These are phyloP conservation scores for Zelleria hepariella DNA, from an alignment of 2,888 invertebrate species.

Conservation along the genomic window DNA sequence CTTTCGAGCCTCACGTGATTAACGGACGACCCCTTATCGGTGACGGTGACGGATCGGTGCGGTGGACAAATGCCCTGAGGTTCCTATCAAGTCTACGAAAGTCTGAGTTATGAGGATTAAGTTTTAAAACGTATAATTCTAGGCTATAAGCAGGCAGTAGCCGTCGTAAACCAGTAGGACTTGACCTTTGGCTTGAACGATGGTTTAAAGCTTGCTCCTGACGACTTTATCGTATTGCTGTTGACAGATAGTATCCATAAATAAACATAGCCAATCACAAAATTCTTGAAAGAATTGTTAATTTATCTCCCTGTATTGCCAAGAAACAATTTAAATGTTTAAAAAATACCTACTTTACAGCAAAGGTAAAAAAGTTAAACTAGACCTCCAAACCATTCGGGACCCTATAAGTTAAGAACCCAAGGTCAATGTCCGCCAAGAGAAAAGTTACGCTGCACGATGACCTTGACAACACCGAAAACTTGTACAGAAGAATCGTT, in stretches of 20 bases:
- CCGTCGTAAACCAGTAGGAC: not conserved
- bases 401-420: not conserved
- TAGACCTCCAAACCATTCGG: not conserved
- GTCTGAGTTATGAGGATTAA: not conserved
- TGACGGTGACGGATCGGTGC: too few species aligned
- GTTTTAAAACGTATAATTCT: not conserved
- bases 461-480: not conserved
- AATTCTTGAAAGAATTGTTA: too few species aligned
- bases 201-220: not conserved
- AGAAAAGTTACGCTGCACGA: not conserved
- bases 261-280: too few species aligned
- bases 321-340: too few species aligned
- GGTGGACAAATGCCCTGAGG: too few species aligned
- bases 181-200: not conserved
- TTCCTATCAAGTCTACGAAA: not conserved
- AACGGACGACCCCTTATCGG: too few species aligned
- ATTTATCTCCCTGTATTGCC: too few species aligned
- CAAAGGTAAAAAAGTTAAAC: not conserved
- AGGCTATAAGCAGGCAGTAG: not conserved
- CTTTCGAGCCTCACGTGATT: too few species aligned
- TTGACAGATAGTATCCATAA: not conserved
- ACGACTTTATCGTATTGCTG: not conserved
- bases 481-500: not conserved
- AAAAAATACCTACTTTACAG: not conserved
- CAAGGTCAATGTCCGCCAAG: not conserved